These are phyloP conservation scores for Stenchaetothrips biformis DNA, from an alignment of 2,888 invertebrate genomes.

Conservation along the genomic window DNA sequence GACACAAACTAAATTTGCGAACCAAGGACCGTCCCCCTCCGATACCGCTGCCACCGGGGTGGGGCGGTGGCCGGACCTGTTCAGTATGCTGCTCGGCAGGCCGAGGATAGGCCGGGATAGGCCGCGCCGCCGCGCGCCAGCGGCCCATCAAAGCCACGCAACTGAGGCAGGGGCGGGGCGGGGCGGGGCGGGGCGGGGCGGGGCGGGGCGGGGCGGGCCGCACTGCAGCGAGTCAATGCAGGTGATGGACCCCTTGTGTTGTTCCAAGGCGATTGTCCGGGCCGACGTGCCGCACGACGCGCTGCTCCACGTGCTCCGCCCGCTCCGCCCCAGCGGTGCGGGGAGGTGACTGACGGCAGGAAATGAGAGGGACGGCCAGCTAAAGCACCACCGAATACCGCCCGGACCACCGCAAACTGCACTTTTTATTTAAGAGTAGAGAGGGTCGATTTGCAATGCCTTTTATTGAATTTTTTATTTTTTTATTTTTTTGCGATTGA, in stretches of 20 bases:
- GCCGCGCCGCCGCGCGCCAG: too few relatives aligned
- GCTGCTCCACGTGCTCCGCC: neutral
- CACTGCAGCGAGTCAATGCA: neutral
- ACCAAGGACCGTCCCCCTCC: neutral
- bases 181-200: slow-evolving; percentile 10
- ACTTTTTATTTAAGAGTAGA: too few relatives aligned
- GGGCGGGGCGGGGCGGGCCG: slow-evolving; percentile 3
- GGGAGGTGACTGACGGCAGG: neutral
- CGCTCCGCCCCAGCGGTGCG: neutral
- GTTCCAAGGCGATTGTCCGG: slow-evolving; percentile 1
- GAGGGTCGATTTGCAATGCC: too few relatives aligned
- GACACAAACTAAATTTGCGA: slow-evolving; percentile 23
- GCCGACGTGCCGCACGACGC: neutral
- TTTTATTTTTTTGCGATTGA: too few relatives aligned
- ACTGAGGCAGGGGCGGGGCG: neutral
- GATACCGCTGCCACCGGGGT: too few relatives aligned
- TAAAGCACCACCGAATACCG: neutral
- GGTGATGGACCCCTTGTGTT: neutral
- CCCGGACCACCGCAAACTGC: neutral
- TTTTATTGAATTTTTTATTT: too few relatives aligned
- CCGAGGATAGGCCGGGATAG: too few relatives aligned
- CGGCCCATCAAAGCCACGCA: too few relatives aligned
- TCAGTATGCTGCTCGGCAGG: too few relatives aligned
- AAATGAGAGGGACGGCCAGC: slow-evolving; percentile 6
- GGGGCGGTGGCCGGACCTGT: too few relatives aligned